Evolutionary conservation across 2,888 invertebrate genomes (phyloP).

Genomic region (Acleris literana): DNA sequence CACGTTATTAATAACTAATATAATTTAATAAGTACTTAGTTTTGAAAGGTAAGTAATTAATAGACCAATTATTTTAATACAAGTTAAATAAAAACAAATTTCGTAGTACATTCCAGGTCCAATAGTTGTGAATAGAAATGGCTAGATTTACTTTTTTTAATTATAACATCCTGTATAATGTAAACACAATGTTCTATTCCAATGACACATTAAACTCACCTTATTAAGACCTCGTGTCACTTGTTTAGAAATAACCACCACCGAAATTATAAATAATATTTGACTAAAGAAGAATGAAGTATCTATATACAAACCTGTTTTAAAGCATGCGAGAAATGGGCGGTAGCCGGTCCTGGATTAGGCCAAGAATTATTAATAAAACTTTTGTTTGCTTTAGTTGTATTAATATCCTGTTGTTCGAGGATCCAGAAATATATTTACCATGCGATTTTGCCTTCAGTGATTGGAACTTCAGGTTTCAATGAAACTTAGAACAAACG

Average conservation of each 20-base stretch:
- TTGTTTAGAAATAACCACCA: conserved; percentile 10
- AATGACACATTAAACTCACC: too few relatives aligned
- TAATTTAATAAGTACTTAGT: not conserved
- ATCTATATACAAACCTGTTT: conserved; percentile 31
- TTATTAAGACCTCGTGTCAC: not conserved
- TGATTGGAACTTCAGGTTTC: not conserved
- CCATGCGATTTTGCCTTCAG: not conserved
- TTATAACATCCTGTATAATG: too few relatives aligned
- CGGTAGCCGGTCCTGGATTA: conserved; percentile 23
- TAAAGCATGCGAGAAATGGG: conserved; percentile 65
- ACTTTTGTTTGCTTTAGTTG: conserved; percentile 1
- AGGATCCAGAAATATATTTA: not conserved
- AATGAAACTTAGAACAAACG: not conserved
- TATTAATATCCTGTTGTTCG: not conserved
- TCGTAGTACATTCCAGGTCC: too few relatives aligned
- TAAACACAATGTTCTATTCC: too few relatives aligned
- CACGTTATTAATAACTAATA: not conserved
- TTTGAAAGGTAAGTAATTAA: not conserved
- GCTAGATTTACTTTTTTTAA: too few relatives aligned
- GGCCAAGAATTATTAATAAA: conserved; percentile 3
- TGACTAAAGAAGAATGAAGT: conserved; percentile 11
- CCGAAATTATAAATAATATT: not conserved
- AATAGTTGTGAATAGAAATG: too few relatives aligned
- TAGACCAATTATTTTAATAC: not conserved
- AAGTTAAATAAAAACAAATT: not conserved